Base-by-base conservation (phyloP, 2,113 vertebrate species). In the Scopus umbretta region DNA sequence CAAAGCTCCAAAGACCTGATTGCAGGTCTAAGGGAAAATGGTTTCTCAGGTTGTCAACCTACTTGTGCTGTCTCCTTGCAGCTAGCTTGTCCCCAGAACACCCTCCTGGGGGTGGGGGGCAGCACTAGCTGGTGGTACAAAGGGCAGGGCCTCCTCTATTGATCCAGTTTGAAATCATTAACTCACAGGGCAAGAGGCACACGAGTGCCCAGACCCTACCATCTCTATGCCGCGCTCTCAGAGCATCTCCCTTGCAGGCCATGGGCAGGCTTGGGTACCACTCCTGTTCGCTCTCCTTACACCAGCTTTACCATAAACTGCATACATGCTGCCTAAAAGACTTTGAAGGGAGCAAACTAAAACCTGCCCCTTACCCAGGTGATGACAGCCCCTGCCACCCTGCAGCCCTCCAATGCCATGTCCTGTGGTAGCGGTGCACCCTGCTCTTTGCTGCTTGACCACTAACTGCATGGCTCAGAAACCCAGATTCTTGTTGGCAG, bases 131-230 rank as follows among this genome's bases (percentile, higher is more conserved):
- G 50, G 43, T 71, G 47, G 70, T 92, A 30, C 74, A 88, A 93
- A 93, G 85, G 78, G 66, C 90, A 95, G 42, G 56, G 30, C 32
- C 58, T 80, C 56, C 42, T 61, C 70, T 36, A 27, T 80, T 1
- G 12, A 91, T 82, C 32, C 32, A 5, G 8, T 59, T 9, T 84
- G 73, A 89, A 92, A 94, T 89, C 50, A 87, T 79, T 93, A 91
- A 96, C 61, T 65, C 67, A 17, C 43, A 26, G 9, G 21, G 50
- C 45, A 25, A 73, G 63, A 80, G 40, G 47, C 20, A 21, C 32
- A 6, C 27, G 16, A 29, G 29, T 6, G 38, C 40, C 12, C 53
- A 61, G 34, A 12, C 19, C 42, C 80, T 13, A 16, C 76, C 4
- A 5, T 5, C 58, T 38, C 62, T 23, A 2, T 7, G 43, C 26